phyloP scores from a whole-genome alignment of 2,113 vertebrate genomes.

The Psettodes erumei region DNA sequence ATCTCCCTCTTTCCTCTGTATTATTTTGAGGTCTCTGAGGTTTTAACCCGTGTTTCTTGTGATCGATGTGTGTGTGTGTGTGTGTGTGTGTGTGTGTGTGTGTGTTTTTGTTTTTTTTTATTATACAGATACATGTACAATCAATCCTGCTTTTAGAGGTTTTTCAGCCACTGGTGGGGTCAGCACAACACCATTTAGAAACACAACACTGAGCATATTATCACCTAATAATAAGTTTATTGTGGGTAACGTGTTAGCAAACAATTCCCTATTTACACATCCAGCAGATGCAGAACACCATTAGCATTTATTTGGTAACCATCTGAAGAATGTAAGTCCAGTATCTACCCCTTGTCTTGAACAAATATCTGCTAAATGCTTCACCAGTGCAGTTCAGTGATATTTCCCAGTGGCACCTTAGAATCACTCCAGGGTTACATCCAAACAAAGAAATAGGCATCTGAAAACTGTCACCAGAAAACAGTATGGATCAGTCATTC shows the following conservation, averaged over 20 bases:
- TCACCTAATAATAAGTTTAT: not conserved
- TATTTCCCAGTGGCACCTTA: too few relatives aligned
- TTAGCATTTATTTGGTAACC: not conserved
- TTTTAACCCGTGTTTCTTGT: not conserved
- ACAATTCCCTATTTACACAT: too few relatives aligned
- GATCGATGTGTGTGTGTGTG: too few relatives aligned
- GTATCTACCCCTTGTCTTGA: too few relatives aligned
- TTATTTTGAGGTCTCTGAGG: not conserved
- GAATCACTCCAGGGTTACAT: too few relatives aligned
- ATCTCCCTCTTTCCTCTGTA: not conserved
- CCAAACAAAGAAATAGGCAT: not conserved
- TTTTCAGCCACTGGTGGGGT: not conserved
- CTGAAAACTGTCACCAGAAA: not conserved
- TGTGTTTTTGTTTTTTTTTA: not conserved
- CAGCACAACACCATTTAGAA: not conserved
- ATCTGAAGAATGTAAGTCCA: not conserved
- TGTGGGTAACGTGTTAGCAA: not conserved
- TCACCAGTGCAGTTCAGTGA: too few relatives aligned
- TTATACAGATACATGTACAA: too few relatives aligned
- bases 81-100: too few relatives aligned
- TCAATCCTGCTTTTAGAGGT: not conserved
- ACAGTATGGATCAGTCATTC: not conserved
- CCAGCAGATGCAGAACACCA: too few relatives aligned
- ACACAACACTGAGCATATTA: constrained; percentile 16
- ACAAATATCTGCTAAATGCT: not conserved